Conservation (phyloP, 2,113 vertebrate species). For the Aegotheles bennettii region DNA sequence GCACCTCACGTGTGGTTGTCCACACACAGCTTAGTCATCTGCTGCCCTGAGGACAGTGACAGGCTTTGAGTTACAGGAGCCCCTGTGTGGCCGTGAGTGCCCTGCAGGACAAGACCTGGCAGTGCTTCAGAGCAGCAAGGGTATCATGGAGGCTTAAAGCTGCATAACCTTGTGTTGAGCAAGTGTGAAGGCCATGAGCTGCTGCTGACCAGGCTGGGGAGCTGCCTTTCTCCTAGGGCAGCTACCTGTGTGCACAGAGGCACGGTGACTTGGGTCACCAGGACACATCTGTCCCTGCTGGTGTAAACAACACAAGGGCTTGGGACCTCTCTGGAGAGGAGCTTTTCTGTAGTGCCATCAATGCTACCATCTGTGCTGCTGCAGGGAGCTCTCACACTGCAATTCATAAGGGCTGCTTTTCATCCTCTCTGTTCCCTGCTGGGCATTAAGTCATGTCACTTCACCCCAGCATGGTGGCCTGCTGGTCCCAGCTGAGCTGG, state of each 20-base stretch:
- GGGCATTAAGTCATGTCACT: background rate
- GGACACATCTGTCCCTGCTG: background rate
- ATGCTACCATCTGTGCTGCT: background rate
- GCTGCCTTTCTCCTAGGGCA: background rate
- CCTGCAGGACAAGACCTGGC: background rate
- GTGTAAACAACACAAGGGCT: accelerated
- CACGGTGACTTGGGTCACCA: background rate
- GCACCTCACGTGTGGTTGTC: accelerated
- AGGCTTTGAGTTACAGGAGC: background rate
- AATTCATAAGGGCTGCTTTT: background rate
- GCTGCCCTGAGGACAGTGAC: background rate
- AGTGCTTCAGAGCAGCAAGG: background rate
- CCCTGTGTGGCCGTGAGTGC: background rate
- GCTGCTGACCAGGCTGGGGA: background rate
- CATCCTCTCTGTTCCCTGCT: too few relatives aligned
- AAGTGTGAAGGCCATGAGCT: accelerated
- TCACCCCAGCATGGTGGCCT: background rate
- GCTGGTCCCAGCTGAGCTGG: background rate
- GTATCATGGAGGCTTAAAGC: background rate
- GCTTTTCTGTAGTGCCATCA: background rate
- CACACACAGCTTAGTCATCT: accelerated
- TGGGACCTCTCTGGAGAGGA: background rate
- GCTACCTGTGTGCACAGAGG: background rate
- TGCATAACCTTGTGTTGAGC: background rate
- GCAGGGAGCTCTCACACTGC: background rate